Base-by-base conservation (phyloP, 2,113 vertebrate genomes). In the Aix galericulata region DNA sequence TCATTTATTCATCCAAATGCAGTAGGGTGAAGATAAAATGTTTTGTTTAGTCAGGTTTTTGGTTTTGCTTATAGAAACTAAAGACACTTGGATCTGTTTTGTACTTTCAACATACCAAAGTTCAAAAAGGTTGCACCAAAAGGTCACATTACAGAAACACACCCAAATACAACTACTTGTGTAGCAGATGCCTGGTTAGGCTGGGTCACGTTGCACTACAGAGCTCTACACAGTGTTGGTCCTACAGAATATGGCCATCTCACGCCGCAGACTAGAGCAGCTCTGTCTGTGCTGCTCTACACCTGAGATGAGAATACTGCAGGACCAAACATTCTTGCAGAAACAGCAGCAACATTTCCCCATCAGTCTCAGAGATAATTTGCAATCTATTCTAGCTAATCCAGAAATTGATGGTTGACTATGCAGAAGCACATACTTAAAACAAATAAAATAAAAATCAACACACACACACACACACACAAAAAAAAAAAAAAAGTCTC, bases 41-140 rank as follows among this genome's bases (percentile, higher is more conserved):
- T 32, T 92, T 78, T 84, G 69, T 88, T 83, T 89, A 92, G 34
- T 64, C 62, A 89, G 53, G 48, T 56, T 93, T 93, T 83, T 31
- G 63, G 25, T 26, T 84, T 94, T 93, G 93, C 56, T 94, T 96
- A 97, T 9, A 86, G 52, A 88, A 93, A 83, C 69, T 73, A 62
- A 26, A 71, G 76, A 77, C 55, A 62, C 40, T 93, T 91, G 81
- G 76, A 34, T 94, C 55, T 46, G 69, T 74, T 94, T 84, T 89
- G 46, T 75, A 56, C 56, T 92, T 83, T 67, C 77, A 78, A 68
- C 42, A 38, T 4, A 48, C 26, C 44, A 17, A 75, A 87, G 58
- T 85, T 91, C 71, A 79, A 27, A 71, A 92, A 60, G 34, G 25
- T 18, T 87, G 34, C 32, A 91, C 59, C 81, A 68, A 94, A 92